Evolutionary conservation across 2,797 vertebrate species (phyloP).

Genomic region (Sarcophilus harrisii): DNA sequence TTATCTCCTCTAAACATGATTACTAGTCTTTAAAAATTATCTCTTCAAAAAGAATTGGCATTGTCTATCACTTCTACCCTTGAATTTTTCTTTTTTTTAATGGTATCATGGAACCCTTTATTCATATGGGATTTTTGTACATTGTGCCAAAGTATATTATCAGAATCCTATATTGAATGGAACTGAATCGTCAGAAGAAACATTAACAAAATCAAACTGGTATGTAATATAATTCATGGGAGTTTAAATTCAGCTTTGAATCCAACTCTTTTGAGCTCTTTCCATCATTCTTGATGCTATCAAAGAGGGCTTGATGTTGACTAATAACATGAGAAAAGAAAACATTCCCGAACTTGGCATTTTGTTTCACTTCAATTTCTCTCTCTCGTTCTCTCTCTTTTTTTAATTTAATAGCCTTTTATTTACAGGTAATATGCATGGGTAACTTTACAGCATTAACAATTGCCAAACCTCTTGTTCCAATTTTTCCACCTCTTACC

Average conservation of each 20-base stretch:
- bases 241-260: constrained; percentile 88
- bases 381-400: too few relatives aligned
- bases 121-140: constrained; percentile 92
- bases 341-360: constrained; percentile 94
- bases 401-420: too few relatives aligned
- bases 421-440: too few relatives aligned
- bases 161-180: constrained; percentile 86
- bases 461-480: too few relatives aligned
- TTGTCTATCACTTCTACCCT: not conserved
- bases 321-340: constrained; percentile 95
- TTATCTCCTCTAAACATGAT: too few relatives aligned
- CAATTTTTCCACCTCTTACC: too few relatives aligned
- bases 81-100: not conserved
- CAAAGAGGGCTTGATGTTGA: constrained; percentile 93
- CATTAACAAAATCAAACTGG: constrained; percentile 80
- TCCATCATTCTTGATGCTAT: constrained; percentile 92
- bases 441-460: too few relatives aligned
- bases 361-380: constrained; percentile 98
- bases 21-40: too few relatives aligned
- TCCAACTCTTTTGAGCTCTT: constrained; percentile 93
- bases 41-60: not conserved
- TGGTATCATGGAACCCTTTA: constrained; percentile 86
- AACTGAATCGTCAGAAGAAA: constrained; percentile 83
- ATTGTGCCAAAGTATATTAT: constrained; percentile 87
- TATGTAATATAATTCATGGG: constrained; percentile 62